A percentile compares a stretch with the other conserved stretches of the same genome.
phyloP scores from a whole-genome alignment of 2,888 invertebrate genomes.

The Apamea epomidion region DNA sequence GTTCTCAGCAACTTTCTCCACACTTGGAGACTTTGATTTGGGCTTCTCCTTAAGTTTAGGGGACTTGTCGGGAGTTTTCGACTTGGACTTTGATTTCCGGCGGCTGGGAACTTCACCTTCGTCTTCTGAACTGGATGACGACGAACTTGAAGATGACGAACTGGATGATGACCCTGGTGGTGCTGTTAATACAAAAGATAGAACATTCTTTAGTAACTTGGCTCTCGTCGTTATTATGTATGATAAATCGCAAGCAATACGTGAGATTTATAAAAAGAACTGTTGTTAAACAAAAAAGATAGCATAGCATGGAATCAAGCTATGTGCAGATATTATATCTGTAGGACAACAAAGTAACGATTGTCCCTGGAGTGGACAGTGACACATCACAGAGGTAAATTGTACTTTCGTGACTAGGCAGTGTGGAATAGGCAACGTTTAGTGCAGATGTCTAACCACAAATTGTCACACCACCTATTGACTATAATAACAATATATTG shows the following conservation, averaged over 20 bases:
- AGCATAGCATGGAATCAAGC: not conserved
- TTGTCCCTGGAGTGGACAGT: not conserved
- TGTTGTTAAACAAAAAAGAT: not conserved
- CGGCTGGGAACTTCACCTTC: constrained; percentile 83
- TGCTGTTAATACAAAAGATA: constrained; percentile 70
- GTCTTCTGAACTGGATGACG: constrained; percentile 89
- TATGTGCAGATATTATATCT: not conserved
- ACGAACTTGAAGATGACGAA: constrained; percentile 88
- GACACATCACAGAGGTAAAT: not conserved
- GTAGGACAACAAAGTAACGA: not conserved
- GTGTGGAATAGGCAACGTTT: not conserved
- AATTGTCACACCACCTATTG: too few relatives aligned
- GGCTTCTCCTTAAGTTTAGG: constrained; percentile 80
- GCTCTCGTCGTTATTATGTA: not conserved
- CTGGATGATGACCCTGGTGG: constrained; percentile 89
- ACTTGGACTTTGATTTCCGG: constrained; percentile 85
- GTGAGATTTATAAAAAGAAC: not conserved
- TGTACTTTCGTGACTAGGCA: not conserved
- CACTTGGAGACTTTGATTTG: constrained; percentile 81
- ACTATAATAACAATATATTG: too few relatives aligned
- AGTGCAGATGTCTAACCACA: not conserved
- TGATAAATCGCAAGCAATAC: not conserved
- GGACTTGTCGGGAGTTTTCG: constrained; percentile 85
- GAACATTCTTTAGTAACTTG: not conserved
- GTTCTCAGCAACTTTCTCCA: constrained; percentile 77